Evolutionary conservation across 2,113 vertebrate genomes (phyloP).

Genomic region (Alethe castanea): DNA sequence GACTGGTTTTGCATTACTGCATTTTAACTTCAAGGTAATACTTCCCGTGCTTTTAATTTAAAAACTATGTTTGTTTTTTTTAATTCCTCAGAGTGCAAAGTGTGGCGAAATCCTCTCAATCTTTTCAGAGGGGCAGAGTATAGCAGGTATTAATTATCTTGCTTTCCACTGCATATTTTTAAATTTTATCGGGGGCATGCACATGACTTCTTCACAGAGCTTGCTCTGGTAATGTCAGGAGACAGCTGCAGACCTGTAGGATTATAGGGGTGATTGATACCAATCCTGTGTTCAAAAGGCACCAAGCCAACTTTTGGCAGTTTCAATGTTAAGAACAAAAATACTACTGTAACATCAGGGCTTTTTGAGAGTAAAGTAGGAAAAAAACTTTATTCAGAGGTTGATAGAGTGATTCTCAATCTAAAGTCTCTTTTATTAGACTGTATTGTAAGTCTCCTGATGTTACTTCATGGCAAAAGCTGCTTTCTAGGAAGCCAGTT

Average conservation of each 20-base stretch:
- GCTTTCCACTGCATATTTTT: not conserved
- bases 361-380: not conserved
- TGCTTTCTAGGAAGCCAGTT: not conserved
- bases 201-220: not conserved
- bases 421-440: not conserved
- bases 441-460: not conserved
- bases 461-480: not conserved
- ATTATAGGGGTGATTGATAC: not conserved
- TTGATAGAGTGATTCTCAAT: not conserved
- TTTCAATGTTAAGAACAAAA: not conserved
- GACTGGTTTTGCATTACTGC: not conserved
- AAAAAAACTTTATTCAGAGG: not conserved
- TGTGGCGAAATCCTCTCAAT: slow-evolving; percentile 97
- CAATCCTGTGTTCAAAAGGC: not conserved
- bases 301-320: not conserved
- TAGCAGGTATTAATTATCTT: slow-evolving; percentile 82
- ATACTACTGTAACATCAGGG: not conserved
- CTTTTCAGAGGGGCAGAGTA: slow-evolving; percentile 98
- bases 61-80: not conserved
- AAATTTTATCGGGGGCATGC: not conserved
- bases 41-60: not conserved
- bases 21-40: not conserved
- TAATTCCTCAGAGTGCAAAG: slow-evolving; percentile 88
- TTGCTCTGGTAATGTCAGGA: not conserved
- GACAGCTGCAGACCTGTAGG: not conserved